phyloP scores from a whole-genome alignment of 2,888 invertebrate genomes.

The Hoplodrina blanda region DNA sequence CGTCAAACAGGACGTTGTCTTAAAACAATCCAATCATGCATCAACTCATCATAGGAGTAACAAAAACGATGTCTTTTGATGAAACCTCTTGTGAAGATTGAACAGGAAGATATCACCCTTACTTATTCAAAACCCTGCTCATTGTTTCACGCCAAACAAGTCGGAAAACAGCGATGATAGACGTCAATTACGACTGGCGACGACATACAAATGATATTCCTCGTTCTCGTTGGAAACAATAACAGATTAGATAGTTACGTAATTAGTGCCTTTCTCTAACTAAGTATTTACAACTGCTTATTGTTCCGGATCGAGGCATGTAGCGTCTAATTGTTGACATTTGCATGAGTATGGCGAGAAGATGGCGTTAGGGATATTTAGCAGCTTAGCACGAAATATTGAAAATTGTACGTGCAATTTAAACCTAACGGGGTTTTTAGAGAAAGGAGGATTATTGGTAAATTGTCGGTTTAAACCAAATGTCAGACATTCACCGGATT shows the following conservation, averaged over 20 bases:
- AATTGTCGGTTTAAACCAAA: constrained; percentile 10
- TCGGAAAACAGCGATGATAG: constrained; percentile 39
- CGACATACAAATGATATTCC: constrained; percentile 58
- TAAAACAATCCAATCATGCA: neutral
- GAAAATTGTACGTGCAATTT: neutral
- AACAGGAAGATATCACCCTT: constrained; percentile 29
- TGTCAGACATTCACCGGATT: constrained; percentile 6
- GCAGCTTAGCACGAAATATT: neutral
- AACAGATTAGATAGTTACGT: constrained; percentile 52
- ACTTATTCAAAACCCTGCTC: constrained; percentile 14
- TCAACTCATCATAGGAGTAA: neutral
- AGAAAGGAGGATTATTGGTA: constrained; percentile 15
- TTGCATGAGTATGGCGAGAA: constrained; percentile 38
- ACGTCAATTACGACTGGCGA: constrained; percentile 49
- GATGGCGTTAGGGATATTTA: neutral
- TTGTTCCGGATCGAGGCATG: constrained; percentile 43
- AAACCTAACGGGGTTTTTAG: constrained; percentile 7
- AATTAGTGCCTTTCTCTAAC: constrained; percentile 55
- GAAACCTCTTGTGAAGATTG: constrained; percentile 13
- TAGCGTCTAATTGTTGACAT: constrained; percentile 43
- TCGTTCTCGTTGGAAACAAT: constrained; percentile 50
- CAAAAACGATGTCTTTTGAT: constrained; percentile 24
- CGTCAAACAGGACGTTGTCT: no score
- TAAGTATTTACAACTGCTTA: constrained; percentile 27
- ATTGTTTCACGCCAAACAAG: constrained; percentile 29